phyloP scores from a whole-genome alignment of 1,140 invertebrate genomes.

The Bombus picipes region DNA sequence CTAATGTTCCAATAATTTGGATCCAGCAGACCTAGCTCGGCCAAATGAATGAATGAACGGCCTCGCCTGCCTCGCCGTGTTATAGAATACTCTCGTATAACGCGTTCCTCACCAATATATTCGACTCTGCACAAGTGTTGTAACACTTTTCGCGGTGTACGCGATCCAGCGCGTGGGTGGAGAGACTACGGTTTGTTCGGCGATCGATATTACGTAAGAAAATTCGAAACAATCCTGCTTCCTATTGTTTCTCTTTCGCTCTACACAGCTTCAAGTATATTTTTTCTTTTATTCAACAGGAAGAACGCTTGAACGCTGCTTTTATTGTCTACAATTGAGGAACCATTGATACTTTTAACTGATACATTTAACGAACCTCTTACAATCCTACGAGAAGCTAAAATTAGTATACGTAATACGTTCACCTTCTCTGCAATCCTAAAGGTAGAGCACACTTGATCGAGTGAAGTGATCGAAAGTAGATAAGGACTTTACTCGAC shows the following conservation, averaged over 20 bases:
- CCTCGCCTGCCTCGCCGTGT: conserved; percentile 62
- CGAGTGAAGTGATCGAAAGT: neutral
- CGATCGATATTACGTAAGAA: conserved; percentile 33
- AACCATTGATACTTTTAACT: neutral
- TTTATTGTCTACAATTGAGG: neutral
- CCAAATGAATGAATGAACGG: conserved; percentile 69
- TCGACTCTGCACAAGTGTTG: neutral
- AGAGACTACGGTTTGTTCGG: conserved; percentile 13
- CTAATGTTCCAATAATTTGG: conserved; percentile 82
- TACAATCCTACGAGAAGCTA: neutral
- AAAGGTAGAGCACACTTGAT: too few relatives aligned
- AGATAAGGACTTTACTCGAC: neutral
- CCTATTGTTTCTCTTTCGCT: neutral
- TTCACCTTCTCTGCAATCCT: neutral
- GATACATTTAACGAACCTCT: neutral
- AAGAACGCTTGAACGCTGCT: neutral
- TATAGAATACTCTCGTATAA: conserved; percentile 32
- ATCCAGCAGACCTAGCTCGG: conserved; percentile 65
- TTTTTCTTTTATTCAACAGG: neutral
- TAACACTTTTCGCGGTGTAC: conserved; percentile 18
- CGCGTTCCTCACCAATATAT: conserved; percentile 14
- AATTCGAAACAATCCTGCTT: conserved; percentile 1
- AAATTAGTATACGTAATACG: neutral
- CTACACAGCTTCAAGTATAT: neutral
- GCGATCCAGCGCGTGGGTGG: conserved; percentile 7